Evolutionary conservation across 1,140 invertebrate genomes (phyloP).

Genomic region (Scylla paramamosain): DNA sequence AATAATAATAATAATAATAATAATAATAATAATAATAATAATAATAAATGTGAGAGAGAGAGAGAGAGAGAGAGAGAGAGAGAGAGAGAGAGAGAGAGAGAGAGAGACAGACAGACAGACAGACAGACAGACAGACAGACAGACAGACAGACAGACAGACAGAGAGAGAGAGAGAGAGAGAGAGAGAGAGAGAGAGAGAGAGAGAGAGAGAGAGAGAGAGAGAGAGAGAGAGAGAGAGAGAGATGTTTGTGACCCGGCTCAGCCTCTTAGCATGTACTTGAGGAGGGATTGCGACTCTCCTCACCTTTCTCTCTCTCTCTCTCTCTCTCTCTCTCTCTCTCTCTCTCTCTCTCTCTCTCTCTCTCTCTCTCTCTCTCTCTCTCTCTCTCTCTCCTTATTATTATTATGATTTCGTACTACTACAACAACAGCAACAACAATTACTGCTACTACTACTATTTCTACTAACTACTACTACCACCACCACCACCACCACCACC

Average conservation of each 20-base stretch:
- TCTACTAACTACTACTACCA: too few species aligned
- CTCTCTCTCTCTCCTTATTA: too few species aligned
- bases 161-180: not conserved
- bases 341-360: too few species aligned
- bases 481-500: too few species aligned
- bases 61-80: not conserved
- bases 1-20: too few species aligned
- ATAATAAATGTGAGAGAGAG: not conserved
- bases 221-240: not conserved
- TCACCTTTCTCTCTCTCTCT: not conserved
- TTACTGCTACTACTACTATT: too few species aligned
- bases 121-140: not conserved
- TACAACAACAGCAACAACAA: too few species aligned
- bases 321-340: not conserved
- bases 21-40: too few species aligned
- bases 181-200: not conserved
- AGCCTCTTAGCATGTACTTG: not conserved
- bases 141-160: not conserved
- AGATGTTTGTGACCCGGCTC: constrained; percentile 19
- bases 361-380: too few species aligned
- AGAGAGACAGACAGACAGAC: not conserved
- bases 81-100: not conserved
- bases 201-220: not conserved
- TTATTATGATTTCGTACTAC: too few species aligned
- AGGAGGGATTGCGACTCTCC: not conserved